Evolutionary conservation across 2,888 invertebrate species (phyloP), one percentile per base, ranked within the genome.

Genomic region (Stratiomys singularior): DNA sequence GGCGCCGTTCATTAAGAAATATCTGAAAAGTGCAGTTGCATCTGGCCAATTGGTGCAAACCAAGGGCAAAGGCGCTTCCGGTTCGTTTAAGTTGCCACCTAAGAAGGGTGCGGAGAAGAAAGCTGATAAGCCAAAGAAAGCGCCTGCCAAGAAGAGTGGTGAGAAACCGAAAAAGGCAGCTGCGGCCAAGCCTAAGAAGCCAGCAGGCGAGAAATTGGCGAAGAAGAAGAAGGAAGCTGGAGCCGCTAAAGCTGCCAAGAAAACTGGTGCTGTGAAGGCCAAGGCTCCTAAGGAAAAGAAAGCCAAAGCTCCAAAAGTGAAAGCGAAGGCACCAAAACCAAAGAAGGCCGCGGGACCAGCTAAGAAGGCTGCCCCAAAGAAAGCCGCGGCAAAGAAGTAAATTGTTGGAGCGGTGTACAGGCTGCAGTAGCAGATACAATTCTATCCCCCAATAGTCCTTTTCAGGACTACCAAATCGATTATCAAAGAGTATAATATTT

Each of bases 1-100:
- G 76, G 63, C 89, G 1, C 89, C 90, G 4, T 92, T 89, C 86
- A 92, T 92, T 82, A 90, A 89, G 81, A 91, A 89, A 79, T 90
- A 89, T 82, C 81, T 92, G 81, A 91, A 37, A 18, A 21, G 18
- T 18, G 90, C 90, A n/a, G 91, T 92, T 27, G 87, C 86, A 1
- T 87, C 87, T 64, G 89, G 90, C 21, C 83, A 85, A 18, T 83
- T 90, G 72, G 80, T 82, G 15, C 82, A 82, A 78, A 81, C 82
- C 15, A 82, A 82, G 66, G 82, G 82, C 18, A 81, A 81, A 69
- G 82, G 82, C 37, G 82, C 82, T 11, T 80, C 81, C 28, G 82
- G 82, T 56, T 82, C 82, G 5, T 82, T 82, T 37, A 82, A 81
- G 72, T 58, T 82, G 11, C 80, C 82, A 30, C 79, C 82, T 21